Evolutionary conservation across 2,888 invertebrate species (phyloP).

Genomic region (Zeuzera pyrina): DNA sequence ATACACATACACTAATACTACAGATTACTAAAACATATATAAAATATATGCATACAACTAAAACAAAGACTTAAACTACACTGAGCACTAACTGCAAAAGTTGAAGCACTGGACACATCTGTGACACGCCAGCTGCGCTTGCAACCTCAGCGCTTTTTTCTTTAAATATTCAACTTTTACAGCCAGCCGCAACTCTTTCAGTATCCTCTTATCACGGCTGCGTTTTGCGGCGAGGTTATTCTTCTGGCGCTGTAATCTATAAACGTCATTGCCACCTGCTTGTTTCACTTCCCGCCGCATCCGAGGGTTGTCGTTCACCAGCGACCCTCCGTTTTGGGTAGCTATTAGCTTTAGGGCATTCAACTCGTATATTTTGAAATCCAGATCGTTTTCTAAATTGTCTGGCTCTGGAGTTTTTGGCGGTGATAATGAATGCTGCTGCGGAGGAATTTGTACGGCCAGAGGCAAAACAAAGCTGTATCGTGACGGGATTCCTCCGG

Average conservation of each 20-base stretch:
- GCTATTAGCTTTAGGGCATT: conserved; percentile 77
- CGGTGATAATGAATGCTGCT: no score
- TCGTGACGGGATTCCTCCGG: no score
- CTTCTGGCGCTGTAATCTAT: no score
- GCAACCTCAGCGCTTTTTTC: conserved; percentile 34
- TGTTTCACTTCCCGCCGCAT: no score
- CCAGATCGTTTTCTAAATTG: conserved; percentile 52
- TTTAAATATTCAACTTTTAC: conserved; percentile 86
- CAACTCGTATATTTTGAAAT: conserved; percentile 79
- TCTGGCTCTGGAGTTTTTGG: conserved; percentile 26
- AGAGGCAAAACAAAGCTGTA: no score
- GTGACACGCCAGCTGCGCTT: conserved; percentile 27
- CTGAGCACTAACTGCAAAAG: neutral
- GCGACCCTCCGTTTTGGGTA: conserved; percentile 68
- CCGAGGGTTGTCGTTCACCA: no score
- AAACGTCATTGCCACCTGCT: no score
- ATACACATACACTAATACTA: no score
- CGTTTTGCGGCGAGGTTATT: conserved; percentile 96
- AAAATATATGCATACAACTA: no score
- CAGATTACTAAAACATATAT: no score
- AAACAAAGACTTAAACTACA: no score
- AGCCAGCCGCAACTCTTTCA: conserved; percentile 94
- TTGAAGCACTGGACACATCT: conserved; percentile 25
- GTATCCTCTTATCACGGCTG: conserved; percentile 89
- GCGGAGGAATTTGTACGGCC: no score